These are phyloP conservation scores for Calonectris borealis DNA, from an alignment of 2,113 vertebrate species.

Conservation along the genomic window DNA sequence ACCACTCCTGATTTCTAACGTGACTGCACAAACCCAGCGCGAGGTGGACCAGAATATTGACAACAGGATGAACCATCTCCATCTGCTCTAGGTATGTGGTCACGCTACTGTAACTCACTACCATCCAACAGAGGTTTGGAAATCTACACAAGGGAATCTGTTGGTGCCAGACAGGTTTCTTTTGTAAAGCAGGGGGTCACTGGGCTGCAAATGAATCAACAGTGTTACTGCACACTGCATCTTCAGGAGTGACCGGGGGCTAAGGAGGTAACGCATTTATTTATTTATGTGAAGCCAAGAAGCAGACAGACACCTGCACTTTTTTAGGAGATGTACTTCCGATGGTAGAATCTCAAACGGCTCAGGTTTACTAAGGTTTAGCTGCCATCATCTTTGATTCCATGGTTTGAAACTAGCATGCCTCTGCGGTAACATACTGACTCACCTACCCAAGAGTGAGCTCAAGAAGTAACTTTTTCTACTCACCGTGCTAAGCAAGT, in stretches of 20 bases:
- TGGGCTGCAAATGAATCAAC: not conserved
- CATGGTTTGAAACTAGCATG: not conserved
- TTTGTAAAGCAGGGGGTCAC: not conserved
- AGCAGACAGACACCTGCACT: not conserved
- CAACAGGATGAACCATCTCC: not conserved
- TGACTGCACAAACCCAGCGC: not conserved
- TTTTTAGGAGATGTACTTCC: not conserved
- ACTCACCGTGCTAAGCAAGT: slow-evolving; percentile 95
- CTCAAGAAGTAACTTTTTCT: not conserved
- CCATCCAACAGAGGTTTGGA: not conserved
- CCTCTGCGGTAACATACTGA: not conserved
- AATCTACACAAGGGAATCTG: not conserved
- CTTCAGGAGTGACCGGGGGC: not conserved
- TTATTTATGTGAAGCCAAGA: not conserved
- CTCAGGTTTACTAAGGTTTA: not conserved
- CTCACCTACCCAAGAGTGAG: not conserved
- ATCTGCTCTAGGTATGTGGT: not conserved
- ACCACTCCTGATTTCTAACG: not conserved
- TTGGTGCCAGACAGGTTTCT: not conserved
- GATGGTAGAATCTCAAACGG: not conserved
- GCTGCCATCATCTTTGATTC: not conserved
- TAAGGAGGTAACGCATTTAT: not conserved
- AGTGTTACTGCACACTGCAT: not conserved
- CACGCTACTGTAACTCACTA: not conserved
- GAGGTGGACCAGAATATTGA: not conserved